Percentiles rank a stretch among this genome's conserved stretches.
Evolutionary conservation across 2,888 invertebrate species (phyloP).

Genomic region (Dione juno): DNA sequence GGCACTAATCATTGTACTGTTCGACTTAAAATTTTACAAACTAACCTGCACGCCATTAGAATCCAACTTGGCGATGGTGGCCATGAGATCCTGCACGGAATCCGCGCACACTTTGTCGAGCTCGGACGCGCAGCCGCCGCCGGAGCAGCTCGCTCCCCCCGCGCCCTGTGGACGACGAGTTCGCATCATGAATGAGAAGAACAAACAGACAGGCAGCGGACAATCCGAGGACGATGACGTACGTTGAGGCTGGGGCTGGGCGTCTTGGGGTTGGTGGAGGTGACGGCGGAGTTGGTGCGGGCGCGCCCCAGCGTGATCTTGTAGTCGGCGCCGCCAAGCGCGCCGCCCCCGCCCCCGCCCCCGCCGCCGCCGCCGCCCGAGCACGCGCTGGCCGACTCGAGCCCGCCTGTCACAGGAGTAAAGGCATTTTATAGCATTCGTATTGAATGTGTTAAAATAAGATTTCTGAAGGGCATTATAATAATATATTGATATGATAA

Average conservation of each 20-base stretch:
- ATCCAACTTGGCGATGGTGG: conserved; percentile 93
- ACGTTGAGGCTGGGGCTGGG: conserved; percentile 90
- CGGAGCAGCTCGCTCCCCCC: conserved; percentile 54
- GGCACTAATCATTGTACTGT: too few species aligned
- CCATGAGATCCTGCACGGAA: conserved; percentile 93
- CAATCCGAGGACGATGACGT: conserved; percentile 13
- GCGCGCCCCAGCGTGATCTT: conserved; percentile 86
- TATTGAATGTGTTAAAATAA: too few species aligned
- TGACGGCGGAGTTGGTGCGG: conserved; percentile 75
- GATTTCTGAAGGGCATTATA: too few species aligned
- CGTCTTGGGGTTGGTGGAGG: conserved; percentile 93
- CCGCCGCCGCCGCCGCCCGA: conserved; percentile 52
- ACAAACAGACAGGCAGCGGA: too few species aligned
- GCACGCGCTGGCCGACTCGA: conserved; percentile 40
- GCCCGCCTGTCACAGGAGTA: conserved; percentile 6
- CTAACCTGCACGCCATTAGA: conserved; percentile 91
- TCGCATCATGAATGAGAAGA: too few species aligned
- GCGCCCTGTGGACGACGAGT: neutral
- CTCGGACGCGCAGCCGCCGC: conserved; percentile 68
- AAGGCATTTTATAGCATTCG: too few species aligned
- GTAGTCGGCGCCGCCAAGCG: conserved; percentile 78
- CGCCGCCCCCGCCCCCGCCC: conserved; percentile 47
- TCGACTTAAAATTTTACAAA: conserved; percentile 60
- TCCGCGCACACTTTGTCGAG: conserved; percentile 93
- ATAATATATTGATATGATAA: too few species aligned